These are phyloP conservation scores for Metacarcinus magister DNA, from an alignment of 2,888 invertebrate species.

Conservation along the genomic window DNA sequence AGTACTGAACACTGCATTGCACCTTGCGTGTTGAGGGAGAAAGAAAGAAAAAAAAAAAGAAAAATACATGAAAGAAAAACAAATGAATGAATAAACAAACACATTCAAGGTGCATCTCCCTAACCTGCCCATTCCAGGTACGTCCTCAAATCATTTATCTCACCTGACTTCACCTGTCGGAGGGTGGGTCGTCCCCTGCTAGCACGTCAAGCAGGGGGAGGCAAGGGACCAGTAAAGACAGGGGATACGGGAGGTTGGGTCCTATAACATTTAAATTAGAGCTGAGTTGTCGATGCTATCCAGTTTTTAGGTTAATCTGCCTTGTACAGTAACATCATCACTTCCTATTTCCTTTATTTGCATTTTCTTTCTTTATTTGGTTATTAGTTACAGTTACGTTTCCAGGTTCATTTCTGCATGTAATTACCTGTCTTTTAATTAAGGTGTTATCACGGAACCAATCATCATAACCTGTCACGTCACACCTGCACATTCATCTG, in stretches of 20 bases:
- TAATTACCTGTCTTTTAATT: neutral
- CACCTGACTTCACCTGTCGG: conserved; percentile 12
- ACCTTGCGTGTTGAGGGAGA: too few relatives aligned
- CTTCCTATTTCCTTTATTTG: neutral
- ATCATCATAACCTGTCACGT: neutral
- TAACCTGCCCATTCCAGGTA: neutral
- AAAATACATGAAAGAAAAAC: neutral
- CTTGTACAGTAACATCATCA: neutral
- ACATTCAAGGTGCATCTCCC: neutral
- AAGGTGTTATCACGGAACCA: neutral
- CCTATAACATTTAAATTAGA: too few relatives aligned
- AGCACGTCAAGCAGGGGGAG: neutral
- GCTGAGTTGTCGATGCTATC: too few relatives aligned
- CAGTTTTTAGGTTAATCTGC: too few relatives aligned
- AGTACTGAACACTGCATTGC: too few relatives aligned
- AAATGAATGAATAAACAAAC: neutral
- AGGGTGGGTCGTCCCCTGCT: too few relatives aligned
- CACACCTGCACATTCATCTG: neutral
- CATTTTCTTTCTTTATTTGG: neutral
- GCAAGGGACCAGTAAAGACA: neutral
- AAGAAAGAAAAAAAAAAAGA: neutral
- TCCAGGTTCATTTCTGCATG: neutral
- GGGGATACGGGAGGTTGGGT: neutral
- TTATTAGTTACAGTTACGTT: neutral
- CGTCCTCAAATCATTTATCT: neutral